A percentile compares a stretch with the other conserved stretches of the same genome.
phyloP scores from a whole-genome alignment of 1,140 invertebrate species.

The Homarus americanus region DNA sequence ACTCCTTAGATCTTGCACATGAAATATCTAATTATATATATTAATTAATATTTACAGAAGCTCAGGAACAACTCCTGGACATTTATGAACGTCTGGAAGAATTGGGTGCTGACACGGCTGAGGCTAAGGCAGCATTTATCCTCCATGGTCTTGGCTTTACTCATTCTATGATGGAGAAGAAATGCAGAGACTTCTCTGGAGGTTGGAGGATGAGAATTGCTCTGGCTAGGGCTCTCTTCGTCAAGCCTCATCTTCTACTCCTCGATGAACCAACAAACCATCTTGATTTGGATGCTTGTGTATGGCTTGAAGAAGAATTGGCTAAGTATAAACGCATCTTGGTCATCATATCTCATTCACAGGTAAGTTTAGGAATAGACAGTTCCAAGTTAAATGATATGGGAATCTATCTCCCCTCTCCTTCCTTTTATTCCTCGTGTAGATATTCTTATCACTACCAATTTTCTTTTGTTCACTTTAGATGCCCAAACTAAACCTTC shows the following conservation, averaged over 20 bases:
- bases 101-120: conserved; percentile 96
- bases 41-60: conserved; percentile 84
- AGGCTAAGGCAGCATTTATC: conserved; percentile 95
- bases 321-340: conserved; percentile 97
- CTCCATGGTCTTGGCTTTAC: conserved; percentile 98
- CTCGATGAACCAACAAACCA: conserved; percentile 85
- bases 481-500: too few relatives aligned
- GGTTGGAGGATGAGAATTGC: conserved; percentile 99
- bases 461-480: too few relatives aligned
- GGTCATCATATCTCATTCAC: conserved; percentile 98
- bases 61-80: conserved; percentile 97
- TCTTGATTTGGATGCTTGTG: conserved; percentile 93
- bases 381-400: too few relatives aligned
- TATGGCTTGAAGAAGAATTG: conserved; percentile 99
- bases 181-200: conserved; percentile 96
- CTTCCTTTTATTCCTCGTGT: too few relatives aligned
- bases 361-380: too few relatives aligned
- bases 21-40: too few relatives aligned
- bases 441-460: too few relatives aligned
- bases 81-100: conserved; percentile 98
- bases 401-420: too few relatives aligned
- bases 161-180: conserved; percentile 93
- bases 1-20: too few relatives aligned
- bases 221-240: conserved; percentile 85
- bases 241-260: conserved; percentile 80